phyloP scores from a whole-genome alignment of 2,797 vertebrate genomes.

The Crenuchus spilurus region DNA sequence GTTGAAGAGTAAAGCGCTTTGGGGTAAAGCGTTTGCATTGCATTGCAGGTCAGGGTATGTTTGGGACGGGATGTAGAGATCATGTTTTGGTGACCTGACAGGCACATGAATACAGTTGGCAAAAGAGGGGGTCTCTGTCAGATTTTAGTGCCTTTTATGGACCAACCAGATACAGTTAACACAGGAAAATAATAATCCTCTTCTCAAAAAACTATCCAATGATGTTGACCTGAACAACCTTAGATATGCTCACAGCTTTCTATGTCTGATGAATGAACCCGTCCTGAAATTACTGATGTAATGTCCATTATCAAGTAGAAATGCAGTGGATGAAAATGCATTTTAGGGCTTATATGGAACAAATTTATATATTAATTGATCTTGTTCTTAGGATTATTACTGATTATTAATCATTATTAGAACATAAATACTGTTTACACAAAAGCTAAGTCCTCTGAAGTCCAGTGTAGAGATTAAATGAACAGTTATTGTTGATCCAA shows the following conservation, averaged over 20 bases:
- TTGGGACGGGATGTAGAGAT: neutral
- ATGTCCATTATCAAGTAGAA: neutral
- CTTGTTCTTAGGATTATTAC: no score
- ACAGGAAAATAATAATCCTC: neutral
- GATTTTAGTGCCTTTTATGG: neutral
- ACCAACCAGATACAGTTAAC: neutral
- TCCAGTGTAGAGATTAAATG: no score
- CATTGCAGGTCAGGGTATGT: neutral
- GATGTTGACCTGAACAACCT: neutral
- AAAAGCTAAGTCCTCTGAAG: no score
- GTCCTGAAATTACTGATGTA: neutral
- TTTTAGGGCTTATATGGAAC: no score
- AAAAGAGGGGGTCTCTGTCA: neutral
- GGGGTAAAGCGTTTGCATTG: conserved; percentile 51
- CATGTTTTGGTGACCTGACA: neutral
- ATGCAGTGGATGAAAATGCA: no score
- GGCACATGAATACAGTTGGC: neutral
- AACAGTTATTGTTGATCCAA: no score
- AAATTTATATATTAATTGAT: no score
- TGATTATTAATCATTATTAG: no score
- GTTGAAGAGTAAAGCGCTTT: no score
- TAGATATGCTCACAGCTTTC: neutral
- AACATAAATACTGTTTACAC: no score
- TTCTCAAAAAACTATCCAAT: neutral
- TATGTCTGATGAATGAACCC: no score